A percentile compares a stretch with the other conserved stretches of the same genome.
Evolutionary conservation across 2,888 invertebrate genomes (phyloP).

Genomic region (Seira ritae): DNA sequence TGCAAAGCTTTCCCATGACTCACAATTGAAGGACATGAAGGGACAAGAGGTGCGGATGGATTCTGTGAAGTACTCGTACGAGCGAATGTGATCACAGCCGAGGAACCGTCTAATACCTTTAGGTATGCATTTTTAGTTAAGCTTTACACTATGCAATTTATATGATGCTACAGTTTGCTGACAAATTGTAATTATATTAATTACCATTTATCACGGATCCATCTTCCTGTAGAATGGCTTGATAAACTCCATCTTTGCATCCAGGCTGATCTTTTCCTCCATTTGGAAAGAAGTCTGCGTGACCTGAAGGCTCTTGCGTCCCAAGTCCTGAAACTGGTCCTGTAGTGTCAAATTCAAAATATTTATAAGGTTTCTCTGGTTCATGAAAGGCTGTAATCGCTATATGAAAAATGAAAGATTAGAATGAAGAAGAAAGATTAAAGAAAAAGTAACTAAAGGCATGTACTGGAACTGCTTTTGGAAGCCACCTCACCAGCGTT

Average conservation of each 20-base stretch:
- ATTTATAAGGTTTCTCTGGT: not conserved
- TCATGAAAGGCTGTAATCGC: not conserved
- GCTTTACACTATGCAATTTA: not conserved
- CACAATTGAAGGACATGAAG: constrained; percentile 87
- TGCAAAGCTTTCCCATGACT: constrained; percentile 81
- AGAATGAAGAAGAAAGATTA: not conserved
- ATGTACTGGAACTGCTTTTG: constrained; percentile 39
- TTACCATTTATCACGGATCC: constrained; percentile 81
- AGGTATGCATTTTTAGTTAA: not conserved
- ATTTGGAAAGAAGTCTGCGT: constrained; percentile 95
- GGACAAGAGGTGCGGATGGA: constrained; percentile 87
- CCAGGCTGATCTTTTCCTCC: constrained; percentile 86
- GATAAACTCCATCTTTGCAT: constrained; percentile 79
- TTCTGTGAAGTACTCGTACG: constrained; percentile 89
- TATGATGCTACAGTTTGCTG: not conserved
- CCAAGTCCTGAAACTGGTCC: constrained; percentile 81
- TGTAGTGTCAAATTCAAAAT: constrained; percentile 25
- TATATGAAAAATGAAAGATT: not conserved
- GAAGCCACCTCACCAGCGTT: constrained; percentile 72
- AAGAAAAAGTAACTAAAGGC: not conserved
- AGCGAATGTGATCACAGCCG: constrained; percentile 91
- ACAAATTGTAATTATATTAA: constrained; percentile 15
- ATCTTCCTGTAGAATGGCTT: constrained; percentile 81
- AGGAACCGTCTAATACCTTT: constrained; percentile 82
- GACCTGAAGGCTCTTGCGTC: constrained; percentile 87